phyloP scores from a whole-genome alignment of 2,888 invertebrate genomes.

The Gryllus longicercus region DNA sequence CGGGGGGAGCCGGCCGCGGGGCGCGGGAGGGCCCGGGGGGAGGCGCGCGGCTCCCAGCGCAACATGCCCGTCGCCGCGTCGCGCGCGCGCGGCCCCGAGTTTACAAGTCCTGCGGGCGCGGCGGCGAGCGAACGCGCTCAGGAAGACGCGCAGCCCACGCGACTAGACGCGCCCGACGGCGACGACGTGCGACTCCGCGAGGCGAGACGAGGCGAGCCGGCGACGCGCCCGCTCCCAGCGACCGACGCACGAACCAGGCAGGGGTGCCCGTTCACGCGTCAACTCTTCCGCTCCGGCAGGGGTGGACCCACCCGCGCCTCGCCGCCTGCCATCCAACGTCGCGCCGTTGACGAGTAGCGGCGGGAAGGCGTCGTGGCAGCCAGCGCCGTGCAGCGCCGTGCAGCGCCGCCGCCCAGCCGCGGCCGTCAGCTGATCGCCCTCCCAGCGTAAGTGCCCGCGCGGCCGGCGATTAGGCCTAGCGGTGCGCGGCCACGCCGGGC shows the following conservation, averaged over 20 bases:
- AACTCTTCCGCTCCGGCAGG: not conserved
- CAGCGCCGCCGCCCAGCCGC: not conserved
- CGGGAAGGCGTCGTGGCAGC: not conserved
- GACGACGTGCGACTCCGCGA: no score
- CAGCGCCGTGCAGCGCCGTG: not conserved
- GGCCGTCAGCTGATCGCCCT: not conserved
- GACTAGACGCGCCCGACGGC: not conserved
- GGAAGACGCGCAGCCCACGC: not conserved
- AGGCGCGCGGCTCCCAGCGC: not conserved
- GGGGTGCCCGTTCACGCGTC: not conserved
- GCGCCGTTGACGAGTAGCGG: not conserved
- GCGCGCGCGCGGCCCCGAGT: not conserved
- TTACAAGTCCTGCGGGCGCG: conserved; percentile 1
- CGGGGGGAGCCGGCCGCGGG: not conserved
- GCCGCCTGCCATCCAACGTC: not conserved
- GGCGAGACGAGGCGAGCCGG: no score
- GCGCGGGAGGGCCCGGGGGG: not conserved
- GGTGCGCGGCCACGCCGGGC: not conserved
- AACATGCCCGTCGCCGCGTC: not conserved
- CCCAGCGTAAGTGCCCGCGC: not conserved
- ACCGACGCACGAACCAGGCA: no score
- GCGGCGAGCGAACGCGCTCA: not conserved
- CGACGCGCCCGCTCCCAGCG: no score
- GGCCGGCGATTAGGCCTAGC: not conserved
- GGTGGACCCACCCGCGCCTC: not conserved